Base-by-base conservation (phyloP, 2,888 invertebrate species). In the Acleris holmiana region DNA sequence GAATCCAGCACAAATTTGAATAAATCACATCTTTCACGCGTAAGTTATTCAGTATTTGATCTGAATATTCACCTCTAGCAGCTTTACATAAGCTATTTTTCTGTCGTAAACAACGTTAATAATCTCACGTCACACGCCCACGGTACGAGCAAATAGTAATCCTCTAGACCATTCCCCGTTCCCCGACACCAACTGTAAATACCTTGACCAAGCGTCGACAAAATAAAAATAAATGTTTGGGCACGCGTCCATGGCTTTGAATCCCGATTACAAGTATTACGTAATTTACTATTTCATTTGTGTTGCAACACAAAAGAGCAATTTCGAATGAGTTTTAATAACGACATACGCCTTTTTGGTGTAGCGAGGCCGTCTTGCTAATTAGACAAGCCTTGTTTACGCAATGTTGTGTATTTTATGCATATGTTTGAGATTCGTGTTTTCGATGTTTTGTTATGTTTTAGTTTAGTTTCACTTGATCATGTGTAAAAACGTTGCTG, bases 191-290 rank as follows among this genome's bases (percentile, higher is more conserved):
- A 23, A 53, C 40, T n/a, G n/a, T 21, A 53, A 40, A 48, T 25
- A 41, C 57, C 51, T 61, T 55, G 60, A 41, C 29, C 51, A 57
- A 25, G 25, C 10, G 60, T 35, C n/a, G 51, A 19, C 41, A 62
- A 62, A 47, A 66, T 41, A 63, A 64, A 58, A 55, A 63, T 49
- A 44, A n/a, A n/a, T 18, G 40, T 54, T 15, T 59, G 67, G 67
- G 67, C 67, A 67, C 29, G 1, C 46, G 67, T 64, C 67, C 67
- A 67, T 64, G 64, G 56, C 64, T 63, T 63, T 64, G 67, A 60
- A 29, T 48, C 41, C 19, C 35, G 48, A 47, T 57, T 57, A 47
- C 57, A 48, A 41, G n/a, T 49, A 29, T 64, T 58, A 54, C 58
- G 58, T 59, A 57, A 35, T 47, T 44, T 10, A 55, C 13, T 44